Base-by-base conservation (phyloP, 1,140 invertebrate genomes). In the Trichonephila clavata region DNA sequence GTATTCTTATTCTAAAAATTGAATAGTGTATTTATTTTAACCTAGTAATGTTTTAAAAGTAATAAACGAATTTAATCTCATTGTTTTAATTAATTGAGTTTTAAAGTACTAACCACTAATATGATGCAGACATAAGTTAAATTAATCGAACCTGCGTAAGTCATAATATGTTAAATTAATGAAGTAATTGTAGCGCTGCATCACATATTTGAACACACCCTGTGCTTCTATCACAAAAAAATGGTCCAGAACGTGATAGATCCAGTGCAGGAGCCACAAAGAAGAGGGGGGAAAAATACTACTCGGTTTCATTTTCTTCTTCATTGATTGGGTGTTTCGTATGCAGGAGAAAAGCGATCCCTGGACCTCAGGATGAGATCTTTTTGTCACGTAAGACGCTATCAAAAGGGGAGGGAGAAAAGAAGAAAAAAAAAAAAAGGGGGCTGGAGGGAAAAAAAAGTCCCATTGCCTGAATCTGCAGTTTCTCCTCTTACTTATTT, bases 291-390 rank as follows among this genome's bases (percentile, higher is more conserved):
- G n/a, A 50, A 50, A 50, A 50, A 7, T 13, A 50, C 43, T 86
- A 50, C 61, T 68, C 63, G 16, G 32, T 68, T 90, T 80, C 88
- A 90, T 90, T 90, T 90, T 90, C 88, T 80, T 80, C 88, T 90
- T 90, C 88, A 90, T 80, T 90, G 88, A 77, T 71, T 50, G 50
- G 24, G 21, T 90, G 65, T 80, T 80, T 68, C 68, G 65, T 90
- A 90, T 90, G 88, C 50, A 90, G 57, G 80, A 90, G 88, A 90
- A 90, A 61, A 90, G 68, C n/a, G 88, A 90, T 90, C 88, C 60
- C 57, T 32, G 71, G 88, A 80, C 63, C 71, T 65, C 68, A 43
- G 43, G 21, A 90, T 65, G 86, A 88, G 61, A 88, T 59, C 61
- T 27, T 90, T 50, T 68, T 90, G 68, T 90, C 88, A 90, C 88